Base-by-base conservation (phyloP, 1,140 invertebrate genomes). In the Hyles euphorbiae region DNA sequence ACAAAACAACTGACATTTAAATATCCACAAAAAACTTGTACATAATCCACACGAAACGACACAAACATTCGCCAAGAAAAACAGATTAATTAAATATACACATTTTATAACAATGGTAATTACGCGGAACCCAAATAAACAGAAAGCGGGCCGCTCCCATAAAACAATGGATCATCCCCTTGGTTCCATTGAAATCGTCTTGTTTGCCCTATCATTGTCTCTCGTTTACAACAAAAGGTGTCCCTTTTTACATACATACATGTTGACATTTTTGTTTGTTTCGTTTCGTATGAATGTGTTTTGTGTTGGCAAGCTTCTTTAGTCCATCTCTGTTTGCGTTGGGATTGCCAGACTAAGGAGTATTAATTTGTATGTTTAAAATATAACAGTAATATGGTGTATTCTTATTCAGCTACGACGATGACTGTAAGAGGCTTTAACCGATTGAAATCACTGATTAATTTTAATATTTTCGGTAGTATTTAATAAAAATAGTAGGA, bases 231-330 rank as follows among this genome's bases (percentile, higher is more conserved):
- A 63, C 61, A 63, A 59, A 60, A 65, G 53, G 55, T 5, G 34
- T 44, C 55, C 34, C 40, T 12, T 54, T 44, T 47, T 60, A 60
- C 34, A 59, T 74, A 60, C 34, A 59, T 74, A 70, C 70, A 74
- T 82, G 75, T 82, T 81, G 76, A 78, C 75, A 78, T 81, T 82
- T 79, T 78, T 82, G 74, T 82, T 78, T 82, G 74, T 82, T 72
- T 73, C 68, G 71, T 79, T 32, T 22, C 33, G 48, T 74, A 67
- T 65, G 45, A 56, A 61, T 66, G 68, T 71, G 70, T 75, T 75
- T 74, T 73, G 68, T 78, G 58, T 68, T 68, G 60, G 68, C 74
- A 70, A 70, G 63, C 67, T 64, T 66, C 72, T 78, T 81, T 82
- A 78, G 78, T 81, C 67, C 65, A 48, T 46, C 48, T 53, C 55